A percentile compares a stretch with the other conserved stretches of the same genome.
phyloP scores from a whole-genome alignment of 53 echinoderm and acorn worm genomes.

The Hippasteria phrygiana region DNA sequence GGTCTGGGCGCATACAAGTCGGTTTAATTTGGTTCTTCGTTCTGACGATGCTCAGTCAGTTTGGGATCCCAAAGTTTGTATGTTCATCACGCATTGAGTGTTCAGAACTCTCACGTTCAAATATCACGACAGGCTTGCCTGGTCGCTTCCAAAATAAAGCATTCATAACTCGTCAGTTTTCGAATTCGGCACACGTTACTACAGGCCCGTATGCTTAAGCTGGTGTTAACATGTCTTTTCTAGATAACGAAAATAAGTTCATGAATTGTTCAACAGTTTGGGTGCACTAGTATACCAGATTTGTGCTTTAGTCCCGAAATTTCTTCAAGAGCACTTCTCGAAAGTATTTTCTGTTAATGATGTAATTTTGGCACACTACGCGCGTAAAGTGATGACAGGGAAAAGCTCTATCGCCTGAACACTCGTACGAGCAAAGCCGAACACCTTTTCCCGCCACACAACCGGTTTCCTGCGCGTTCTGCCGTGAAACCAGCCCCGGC shows the following conservation, averaged over 20 bases:
- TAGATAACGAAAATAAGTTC: too few relatives aligned
- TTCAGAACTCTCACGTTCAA: not conserved
- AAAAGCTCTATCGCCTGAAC: not conserved
- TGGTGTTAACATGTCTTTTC: too few relatives aligned
- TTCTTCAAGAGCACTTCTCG: too few relatives aligned
- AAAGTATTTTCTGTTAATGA: too few relatives aligned
- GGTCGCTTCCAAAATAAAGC: not conserved
- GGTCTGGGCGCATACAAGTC: not conserved
- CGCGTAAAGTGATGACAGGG: too few relatives aligned
- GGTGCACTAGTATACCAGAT: too few relatives aligned
- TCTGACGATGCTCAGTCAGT: too few relatives aligned
- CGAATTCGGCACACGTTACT: not conserved
- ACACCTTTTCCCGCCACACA: not conserved
- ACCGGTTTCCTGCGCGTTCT: not conserved
- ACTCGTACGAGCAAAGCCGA: not conserved
- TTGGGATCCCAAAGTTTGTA: not conserved
- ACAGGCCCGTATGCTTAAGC: too few relatives aligned
- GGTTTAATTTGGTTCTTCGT: too few relatives aligned
- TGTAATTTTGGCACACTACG: too few relatives aligned
- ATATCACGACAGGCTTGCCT: not conserved
- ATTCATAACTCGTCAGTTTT: conserved; percentile 19
- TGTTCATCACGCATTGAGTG: not conserved
- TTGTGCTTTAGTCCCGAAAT: too few relatives aligned
- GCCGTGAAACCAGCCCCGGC: conserved; percentile 19
- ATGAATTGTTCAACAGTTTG: too few relatives aligned